Conservation (phyloP, 2,797 vertebrate species). For the Myripristis jacobus region DNA sequence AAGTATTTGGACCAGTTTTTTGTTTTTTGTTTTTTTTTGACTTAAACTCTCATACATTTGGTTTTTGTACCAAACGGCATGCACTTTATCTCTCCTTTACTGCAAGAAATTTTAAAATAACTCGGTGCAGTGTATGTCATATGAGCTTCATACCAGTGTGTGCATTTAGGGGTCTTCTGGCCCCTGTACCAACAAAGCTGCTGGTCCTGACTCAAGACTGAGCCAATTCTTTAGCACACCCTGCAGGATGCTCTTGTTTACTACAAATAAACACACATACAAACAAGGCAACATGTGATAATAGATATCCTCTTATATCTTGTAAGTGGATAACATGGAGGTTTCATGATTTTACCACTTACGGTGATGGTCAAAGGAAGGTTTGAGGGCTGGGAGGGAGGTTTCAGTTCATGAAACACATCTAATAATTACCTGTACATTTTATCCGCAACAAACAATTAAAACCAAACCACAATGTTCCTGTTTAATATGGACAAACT, state of each 20-base stretch:
- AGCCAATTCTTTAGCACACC: slow-evolving; percentile 31
- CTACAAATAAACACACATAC: slow-evolving; percentile 25
- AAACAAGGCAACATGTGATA: too few species aligned
- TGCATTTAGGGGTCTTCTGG: neutral
- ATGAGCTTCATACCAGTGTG: neutral
- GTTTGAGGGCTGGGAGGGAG: neutral
- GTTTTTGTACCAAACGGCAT: neutral
- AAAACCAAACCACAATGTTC: neutral
- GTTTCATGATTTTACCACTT: neutral
- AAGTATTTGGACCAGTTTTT: neutral
- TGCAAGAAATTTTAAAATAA: neutral
- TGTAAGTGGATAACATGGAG: neutral
- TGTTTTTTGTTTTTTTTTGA: too few species aligned
- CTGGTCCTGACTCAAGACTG: neutral
- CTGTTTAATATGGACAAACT: neutral
- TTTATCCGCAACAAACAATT: neutral
- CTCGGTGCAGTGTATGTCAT: too few species aligned
- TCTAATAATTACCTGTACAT: too few species aligned
- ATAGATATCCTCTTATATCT: neutral
- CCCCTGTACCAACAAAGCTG: neutral
- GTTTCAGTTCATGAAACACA: too few species aligned
- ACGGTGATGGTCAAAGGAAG: neutral
- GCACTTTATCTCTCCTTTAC: neutral
- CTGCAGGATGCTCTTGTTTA: slow-evolving; percentile 42
- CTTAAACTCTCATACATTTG: neutral